Conservation (phyloP, 2,113 vertebrate species). For the Patagioenas fasciata region DNA sequence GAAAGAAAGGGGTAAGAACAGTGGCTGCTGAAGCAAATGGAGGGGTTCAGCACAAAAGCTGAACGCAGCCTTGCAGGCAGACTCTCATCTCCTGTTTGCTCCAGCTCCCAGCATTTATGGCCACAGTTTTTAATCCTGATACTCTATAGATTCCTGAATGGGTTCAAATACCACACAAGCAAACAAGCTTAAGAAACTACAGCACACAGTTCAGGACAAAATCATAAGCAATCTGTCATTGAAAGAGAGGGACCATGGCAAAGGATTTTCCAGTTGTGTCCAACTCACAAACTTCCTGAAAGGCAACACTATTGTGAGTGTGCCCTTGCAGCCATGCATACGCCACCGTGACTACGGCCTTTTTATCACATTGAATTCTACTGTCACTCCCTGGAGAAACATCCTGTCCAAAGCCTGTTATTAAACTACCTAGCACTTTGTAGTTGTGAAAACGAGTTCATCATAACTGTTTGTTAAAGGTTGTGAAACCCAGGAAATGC, state of each 20-base stretch:
- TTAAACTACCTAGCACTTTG: background rate
- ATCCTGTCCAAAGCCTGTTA: background rate
- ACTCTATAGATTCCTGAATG: background rate
- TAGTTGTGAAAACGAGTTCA: background rate
- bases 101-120: background rate
- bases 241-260: background rate
- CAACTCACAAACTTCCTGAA: background rate
- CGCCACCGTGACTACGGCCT: accelerated
- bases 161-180: background rate
- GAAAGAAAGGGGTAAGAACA: background rate
- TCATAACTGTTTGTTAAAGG: background rate
- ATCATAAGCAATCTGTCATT: accelerated
- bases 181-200: background rate
- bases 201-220: background rate
- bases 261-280: background rate
- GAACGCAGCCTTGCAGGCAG: background rate
- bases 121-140: background rate
- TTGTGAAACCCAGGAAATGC: background rate
- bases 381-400: background rate
- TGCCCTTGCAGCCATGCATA: background rate
- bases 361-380: background rate
- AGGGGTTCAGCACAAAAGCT: background rate
- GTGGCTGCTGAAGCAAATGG: background rate
- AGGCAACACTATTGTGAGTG: background rate
- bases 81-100: background rate